Evolutionary conservation across 2,113 vertebrate genomes (phyloP), one percentile per base, ranked within the genome.

Genomic region (Daboia siamensis): DNA sequence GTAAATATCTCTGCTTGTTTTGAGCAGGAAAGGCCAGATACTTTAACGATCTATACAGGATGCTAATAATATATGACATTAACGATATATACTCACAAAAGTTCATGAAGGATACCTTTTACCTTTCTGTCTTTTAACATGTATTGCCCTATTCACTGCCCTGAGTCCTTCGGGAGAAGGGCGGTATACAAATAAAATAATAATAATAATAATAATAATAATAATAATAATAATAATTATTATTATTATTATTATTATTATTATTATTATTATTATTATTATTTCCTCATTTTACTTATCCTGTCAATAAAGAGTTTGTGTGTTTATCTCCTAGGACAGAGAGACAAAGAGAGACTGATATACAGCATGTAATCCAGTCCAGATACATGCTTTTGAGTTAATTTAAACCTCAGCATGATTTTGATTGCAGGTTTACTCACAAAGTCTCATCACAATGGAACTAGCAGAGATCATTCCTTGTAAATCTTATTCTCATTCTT

Each of bases 401-500:
- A 85, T 93, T 95, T 91, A 91, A 85, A 55, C 89, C 69, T 90
- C 85, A 93, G 44, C 86, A 56, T 20, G 23, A 64, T 92, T 90
- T 52, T 94, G 91, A 86, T 0, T 0, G 26, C 23, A 52, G 13
- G 26, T 54, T 86, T 5, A 2, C 89, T 93, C 55, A 59, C 8
- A 55, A 57, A 95, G 64, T 0, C 23, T 52, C 88, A 93, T 23
- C 2, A 48, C n/a, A 95, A 90, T 5, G 15, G 93, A 94, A 93
- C 93, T 92, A 95, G 61, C 86, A 92, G 89, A 94, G 89, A 96
- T 92, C 92, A 93, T 80, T 91, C 86, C 89, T 1, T 94, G 93
- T 94, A 96, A 96, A 94, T 95, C 94, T 86, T 93, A 88, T 91
- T 48, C 89, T 95, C 93, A 91, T 91, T 88, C 84, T 94, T 90